Conservation (phyloP, 1,140 invertebrate species). For the Drosophila arawakana region DNA sequence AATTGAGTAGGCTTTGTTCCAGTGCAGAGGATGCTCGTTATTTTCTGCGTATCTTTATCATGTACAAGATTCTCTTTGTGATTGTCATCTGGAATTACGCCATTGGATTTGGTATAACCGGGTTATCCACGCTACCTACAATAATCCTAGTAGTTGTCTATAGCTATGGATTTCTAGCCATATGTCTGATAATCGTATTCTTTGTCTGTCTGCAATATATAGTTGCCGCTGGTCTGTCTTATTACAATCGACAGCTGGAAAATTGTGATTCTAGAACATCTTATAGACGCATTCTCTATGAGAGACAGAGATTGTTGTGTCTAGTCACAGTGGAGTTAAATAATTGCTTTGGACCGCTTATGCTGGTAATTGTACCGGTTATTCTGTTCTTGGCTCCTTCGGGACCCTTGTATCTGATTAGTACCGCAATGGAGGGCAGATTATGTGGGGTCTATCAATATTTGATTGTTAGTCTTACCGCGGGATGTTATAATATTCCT, state of each 20-base stretch:
- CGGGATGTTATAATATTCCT: slow-evolving; percentile 48
- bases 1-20: slow-evolving; percentile 31
- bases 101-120: slow-evolving; percentile 28
- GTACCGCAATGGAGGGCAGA: slow-evolving; percentile 62
- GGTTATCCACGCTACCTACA: neutral
- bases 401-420: slow-evolving; percentile 58
- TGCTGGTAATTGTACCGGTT: slow-evolving; percentile 61
- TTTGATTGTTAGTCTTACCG: neutral
- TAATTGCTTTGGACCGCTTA: slow-evolving; percentile 54
- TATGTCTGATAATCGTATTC: slow-evolving; percentile 59
- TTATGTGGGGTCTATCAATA: neutral
- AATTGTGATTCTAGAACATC: neutral
- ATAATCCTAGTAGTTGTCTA: slow-evolving; percentile 42
- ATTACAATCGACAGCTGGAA: slow-evolving; percentile 41
- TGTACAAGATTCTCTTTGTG: slow-evolving; percentile 33
- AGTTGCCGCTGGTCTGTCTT: slow-evolving; percentile 37
- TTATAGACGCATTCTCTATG: slow-evolving; percentile 15
- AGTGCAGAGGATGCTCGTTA: neutral
- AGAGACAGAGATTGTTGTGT: slow-evolving; percentile 38
- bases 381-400: slow-evolving; percentile 53
- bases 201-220: slow-evolving; percentile 67
- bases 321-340: slow-evolving; percentile 40
- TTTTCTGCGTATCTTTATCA: slow-evolving; percentile 43
- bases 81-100: slow-evolving; percentile 37
- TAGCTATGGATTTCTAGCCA: slow-evolving; percentile 44